phyloP scores from a whole-genome alignment of 1,140 invertebrate genomes.

The Drosophila yakuba region DNA sequence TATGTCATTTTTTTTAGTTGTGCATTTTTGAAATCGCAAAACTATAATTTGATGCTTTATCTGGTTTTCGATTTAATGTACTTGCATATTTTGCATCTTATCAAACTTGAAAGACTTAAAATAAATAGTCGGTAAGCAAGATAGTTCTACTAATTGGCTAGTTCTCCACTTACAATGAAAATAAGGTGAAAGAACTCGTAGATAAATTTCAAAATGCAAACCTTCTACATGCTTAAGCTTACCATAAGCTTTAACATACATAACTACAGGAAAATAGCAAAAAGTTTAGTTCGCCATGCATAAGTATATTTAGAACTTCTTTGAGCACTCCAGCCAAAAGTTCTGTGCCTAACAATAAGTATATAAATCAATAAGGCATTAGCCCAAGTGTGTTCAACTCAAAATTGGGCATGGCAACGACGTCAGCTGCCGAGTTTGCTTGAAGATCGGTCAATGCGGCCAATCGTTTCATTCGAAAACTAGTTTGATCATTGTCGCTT shows the following conservation, averaged over 20 bases:
- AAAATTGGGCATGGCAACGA: slow-evolving; percentile 44
- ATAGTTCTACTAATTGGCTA: not conserved
- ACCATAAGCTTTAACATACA: too few relatives aligned
- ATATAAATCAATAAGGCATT: slow-evolving; percentile 30
- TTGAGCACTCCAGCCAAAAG: not conserved
- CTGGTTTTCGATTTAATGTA: not conserved
- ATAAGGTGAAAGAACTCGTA: not conserved
- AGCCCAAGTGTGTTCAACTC: slow-evolving; percentile 13
- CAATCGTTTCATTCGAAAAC: slow-evolving; percentile 34
- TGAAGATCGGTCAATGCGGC: slow-evolving; percentile 19
- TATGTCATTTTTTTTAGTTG: too few relatives aligned
- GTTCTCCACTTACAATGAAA: not conserved
- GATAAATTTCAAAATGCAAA: too few relatives aligned
- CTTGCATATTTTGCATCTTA: not conserved
- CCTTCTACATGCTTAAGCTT: too few relatives aligned
- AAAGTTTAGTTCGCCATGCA: too few relatives aligned
- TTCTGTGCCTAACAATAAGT: slow-evolving; percentile 16
- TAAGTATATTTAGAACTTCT: not conserved
- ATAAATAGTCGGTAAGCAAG: not conserved
- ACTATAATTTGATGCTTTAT: not conserved
- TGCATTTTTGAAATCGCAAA: too few relatives aligned
- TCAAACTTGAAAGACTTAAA: slow-evolving; percentile 1
- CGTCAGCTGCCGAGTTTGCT: slow-evolving; percentile 23
- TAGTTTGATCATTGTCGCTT: slow-evolving; percentile 50
- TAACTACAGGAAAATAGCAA: too few relatives aligned